phyloP scores from a whole-genome alignment of 2,113 vertebrate species.

The Chionodraco myersi region DNA sequence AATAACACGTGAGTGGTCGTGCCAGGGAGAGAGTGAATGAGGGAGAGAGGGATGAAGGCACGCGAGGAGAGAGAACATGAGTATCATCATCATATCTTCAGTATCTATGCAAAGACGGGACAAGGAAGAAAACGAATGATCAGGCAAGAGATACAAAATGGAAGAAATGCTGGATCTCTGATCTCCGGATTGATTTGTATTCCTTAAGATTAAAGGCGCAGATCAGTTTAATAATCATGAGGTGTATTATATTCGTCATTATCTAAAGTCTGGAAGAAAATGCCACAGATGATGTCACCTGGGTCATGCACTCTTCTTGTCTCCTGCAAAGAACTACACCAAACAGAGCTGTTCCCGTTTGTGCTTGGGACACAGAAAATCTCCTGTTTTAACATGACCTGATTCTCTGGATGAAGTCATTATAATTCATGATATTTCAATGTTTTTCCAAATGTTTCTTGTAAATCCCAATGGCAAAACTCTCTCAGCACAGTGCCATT shows the following conservation, averaged over 20 bases:
- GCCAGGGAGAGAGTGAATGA: constrained; percentile 3
- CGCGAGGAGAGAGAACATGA: constrained; percentile 1
- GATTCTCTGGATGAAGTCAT: too few species aligned
- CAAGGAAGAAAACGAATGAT: neutral
- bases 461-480: neutral
- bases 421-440: neutral
- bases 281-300: neutral
- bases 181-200: neutral
- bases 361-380: too few species aligned
- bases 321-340: too few species aligned
- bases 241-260: neutral
- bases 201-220: neutral
- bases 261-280: neutral
- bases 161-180: neutral
- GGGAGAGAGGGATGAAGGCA: constrained; percentile 14
- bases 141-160: neutral
- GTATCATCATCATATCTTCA: neutral
- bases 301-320: neutral
- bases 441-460: neutral
- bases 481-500: neutral
- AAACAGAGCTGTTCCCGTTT: too few species aligned
- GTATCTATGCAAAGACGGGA: neutral
- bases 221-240: neutral
- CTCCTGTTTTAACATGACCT: too few species aligned
- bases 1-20: constrained; percentile 30